Base-by-base conservation (phyloP, 2,888 invertebrate genomes). In the Steinernema carpocapsae region DNA sequence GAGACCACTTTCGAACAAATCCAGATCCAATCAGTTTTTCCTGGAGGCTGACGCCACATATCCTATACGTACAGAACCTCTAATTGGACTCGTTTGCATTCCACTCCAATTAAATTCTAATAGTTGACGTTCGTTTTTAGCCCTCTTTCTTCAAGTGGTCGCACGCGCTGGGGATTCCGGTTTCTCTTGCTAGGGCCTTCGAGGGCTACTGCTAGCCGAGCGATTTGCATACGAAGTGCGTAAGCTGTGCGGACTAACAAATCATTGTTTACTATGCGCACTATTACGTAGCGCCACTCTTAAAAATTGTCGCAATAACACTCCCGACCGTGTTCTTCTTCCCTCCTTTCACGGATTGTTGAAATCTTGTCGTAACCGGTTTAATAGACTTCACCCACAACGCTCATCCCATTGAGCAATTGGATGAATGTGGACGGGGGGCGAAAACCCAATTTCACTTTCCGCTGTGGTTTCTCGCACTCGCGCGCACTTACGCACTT, bases 391-490 rank as follows among this genome's bases (percentile, higher is more conserved):
- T 22, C 56, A 17, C n/a, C n/a, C 48, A 48, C 56, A 56, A 56
- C 56, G 56, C 56, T 56, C 56, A 56, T 56, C 14, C 56, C 56
- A 6, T 56, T 56, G 56, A 56, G 56, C 56, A 56, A 56, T 56
- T 56, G 56, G 56, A 56, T 51, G 51, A n/a, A n/a, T n/a, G 12
- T 51, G 43, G 43, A 43, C 51, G 7, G 51, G 17, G 22, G 56
- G 56, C 22, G 56, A 56, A 56, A 56, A 56, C 56, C 56, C 56
- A 56, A 56, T 56, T 56, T 56, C 56, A 56, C 56, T 56, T 56
- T 56, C 56, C 24, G 26, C 56, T 56, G 56, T 14, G 22, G 56
- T 56, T 51, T 56, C 56, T 56, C 56, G 26, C 56, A 14, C 43
- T n/a, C n/a, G 26, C 56, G 12, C 56, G 56, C 56, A 56, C 56